phyloP scores from a whole-genome alignment of 2,888 invertebrate species.

The Drosophila parthenogenetica region DNA sequence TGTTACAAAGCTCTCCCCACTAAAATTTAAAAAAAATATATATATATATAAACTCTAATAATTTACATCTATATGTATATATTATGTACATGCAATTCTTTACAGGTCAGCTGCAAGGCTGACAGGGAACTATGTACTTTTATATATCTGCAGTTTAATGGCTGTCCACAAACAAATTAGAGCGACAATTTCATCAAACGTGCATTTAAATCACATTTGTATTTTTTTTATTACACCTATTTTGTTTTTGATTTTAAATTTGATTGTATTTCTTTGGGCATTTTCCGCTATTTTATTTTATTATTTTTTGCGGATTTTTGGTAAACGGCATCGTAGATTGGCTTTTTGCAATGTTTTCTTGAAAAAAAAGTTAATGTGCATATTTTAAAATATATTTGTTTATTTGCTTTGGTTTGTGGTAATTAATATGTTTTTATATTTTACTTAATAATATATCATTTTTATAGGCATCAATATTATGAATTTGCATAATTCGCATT shows the following conservation, averaged over 20 bases:
- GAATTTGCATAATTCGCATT: slow-evolving; percentile 44
- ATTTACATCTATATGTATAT: neutral
- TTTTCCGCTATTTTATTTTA: slow-evolving; percentile 1
- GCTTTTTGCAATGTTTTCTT: slow-evolving; percentile 56
- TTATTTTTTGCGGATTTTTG: slow-evolving; percentile 35
- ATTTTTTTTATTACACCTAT: slow-evolving; percentile 49
- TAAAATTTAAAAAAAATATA: neutral
- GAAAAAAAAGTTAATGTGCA: slow-evolving; percentile 46
- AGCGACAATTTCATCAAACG: slow-evolving; percentile 55
- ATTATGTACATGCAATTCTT: neutral
- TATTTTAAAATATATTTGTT: slow-evolving; percentile 46
- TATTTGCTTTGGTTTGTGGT: slow-evolving; percentile 30
- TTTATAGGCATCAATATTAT: slow-evolving; percentile 45
- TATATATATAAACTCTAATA: neutral
- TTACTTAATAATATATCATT: slow-evolving; percentile 29
- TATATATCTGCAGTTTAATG: slow-evolving; percentile 13
- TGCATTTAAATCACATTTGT: slow-evolving; percentile 48
- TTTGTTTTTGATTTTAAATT: slow-evolving; percentile 42
- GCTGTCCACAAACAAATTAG: slow-evolving; percentile 53
- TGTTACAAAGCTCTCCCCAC: slow-evolving; percentile 5
- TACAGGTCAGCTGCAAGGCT: slow-evolving; percentile 10
- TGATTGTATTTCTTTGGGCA: slow-evolving; percentile 8
- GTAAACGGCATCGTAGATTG: slow-evolving; percentile 50
- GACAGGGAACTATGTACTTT: neutral
- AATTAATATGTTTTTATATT: slow-evolving; percentile 6